Base-by-base conservation (phyloP, 2,797 vertebrate species). In the Microhierax caerulescens region DNA sequence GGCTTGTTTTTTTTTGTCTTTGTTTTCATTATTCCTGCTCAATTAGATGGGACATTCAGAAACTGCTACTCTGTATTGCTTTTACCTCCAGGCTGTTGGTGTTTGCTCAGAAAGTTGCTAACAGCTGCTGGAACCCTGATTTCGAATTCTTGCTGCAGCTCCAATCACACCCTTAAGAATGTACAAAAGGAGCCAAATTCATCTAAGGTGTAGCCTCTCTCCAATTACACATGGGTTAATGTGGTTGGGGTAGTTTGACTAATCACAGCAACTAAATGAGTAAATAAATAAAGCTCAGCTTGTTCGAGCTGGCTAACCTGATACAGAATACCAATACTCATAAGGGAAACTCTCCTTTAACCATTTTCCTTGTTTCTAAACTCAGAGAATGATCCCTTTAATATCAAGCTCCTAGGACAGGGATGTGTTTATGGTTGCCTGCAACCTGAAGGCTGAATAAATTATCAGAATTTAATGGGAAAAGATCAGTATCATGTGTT, bases 31-130 rank as follows among this genome's bases (percentile, higher is more conserved):
- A 90, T 79, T 92, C 93, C 88, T 96, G 95, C 97, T 96, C 94
- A 94, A 95, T 97, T 95, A 95, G 94, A 94, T 60, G 88, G 97
- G 91, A 88, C 94, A 10, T 80, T 94, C 54, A 95, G 96, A 95
- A 91, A 90, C 67, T 74, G 94, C 90, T 84, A 93, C 94, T 97
- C 85, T 90, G 63, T 90, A 54, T 91, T 94, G 96, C 88, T 59
- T 84, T 84, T 92, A 65, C 95, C 96, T 93, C 69, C 82, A 3
- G 97, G 96, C 97, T 93, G 68, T 64, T 7, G 36, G 43, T 88
- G 92, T 73, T 95, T 79, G 93, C 95, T 83, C 60, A 32, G 28
- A 19, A 80, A 70, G 78, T 22, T 90, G 64, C 73, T 54, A 45
- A 9, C 93, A 97, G 94, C 93, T 97, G 96, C 92, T 68, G 7